These are phyloP conservation scores for Grammomys surdaster DNA, from an alignment of 2,113 vertebrate species.

Conservation along the genomic window DNA sequence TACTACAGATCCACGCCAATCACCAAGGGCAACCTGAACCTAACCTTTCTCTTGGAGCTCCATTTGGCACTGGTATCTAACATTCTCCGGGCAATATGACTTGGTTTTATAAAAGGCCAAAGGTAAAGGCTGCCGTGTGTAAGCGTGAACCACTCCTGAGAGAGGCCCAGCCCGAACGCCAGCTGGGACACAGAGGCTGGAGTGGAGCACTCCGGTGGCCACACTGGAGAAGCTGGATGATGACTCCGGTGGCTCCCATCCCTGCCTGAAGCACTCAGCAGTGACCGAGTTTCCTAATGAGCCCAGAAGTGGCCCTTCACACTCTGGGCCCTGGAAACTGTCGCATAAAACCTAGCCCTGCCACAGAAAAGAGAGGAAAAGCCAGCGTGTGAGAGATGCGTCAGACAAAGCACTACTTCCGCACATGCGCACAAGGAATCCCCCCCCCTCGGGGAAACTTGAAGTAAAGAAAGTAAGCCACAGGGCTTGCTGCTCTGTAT, in stretches of 20 bases:
- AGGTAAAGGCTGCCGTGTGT: neutral
- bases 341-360: neutral
- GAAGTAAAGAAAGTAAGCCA: fast-evolving
- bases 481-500: fast-evolving
- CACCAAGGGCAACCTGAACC: fast-evolving
- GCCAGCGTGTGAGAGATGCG: fast-evolving
- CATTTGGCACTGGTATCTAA: fast-evolving
- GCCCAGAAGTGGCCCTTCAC: neutral
- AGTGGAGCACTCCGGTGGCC: fast-evolving
- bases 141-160: no score
- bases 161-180: neutral
- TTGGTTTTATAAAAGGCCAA: neutral
- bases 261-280: fast-evolving
- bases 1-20: neutral
- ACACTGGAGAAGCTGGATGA: neutral
- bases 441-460: neutral
- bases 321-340: neutral
- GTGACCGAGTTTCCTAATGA: neutral
- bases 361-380: neutral
- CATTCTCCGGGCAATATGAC: fast-evolving
- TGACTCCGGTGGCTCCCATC: fast-evolving
- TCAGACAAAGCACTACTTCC: fast-evolving
- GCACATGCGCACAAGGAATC: fast-evolving
- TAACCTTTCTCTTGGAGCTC: neutral
- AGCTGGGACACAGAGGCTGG: neutral